phyloP scores from a whole-genome alignment of 2,888 invertebrate species.

The Stenolophus ochropezus region DNA sequence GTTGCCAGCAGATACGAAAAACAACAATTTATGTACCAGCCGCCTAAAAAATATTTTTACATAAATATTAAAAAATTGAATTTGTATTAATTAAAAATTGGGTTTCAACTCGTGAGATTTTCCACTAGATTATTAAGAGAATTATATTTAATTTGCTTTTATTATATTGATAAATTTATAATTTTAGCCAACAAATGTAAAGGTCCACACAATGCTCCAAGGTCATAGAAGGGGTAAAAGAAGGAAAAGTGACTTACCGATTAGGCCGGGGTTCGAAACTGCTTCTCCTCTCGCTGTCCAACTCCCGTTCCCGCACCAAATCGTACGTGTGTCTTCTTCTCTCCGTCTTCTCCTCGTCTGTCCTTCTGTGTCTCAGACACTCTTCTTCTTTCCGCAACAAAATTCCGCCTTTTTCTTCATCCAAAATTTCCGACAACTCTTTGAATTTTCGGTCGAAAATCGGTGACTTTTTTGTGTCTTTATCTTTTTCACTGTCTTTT shows the following conservation, averaged over 20 bases:
- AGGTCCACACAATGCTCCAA: no score
- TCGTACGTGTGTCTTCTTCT: conserved; percentile 59
- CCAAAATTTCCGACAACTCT: conserved; percentile 51
- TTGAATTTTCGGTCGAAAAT: conserved; percentile 34
- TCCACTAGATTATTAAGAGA: no score
- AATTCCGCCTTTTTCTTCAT: conserved; percentile 25
- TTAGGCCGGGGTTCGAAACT: conserved; percentile 69
- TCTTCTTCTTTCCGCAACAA: conserved; percentile 53
- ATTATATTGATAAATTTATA: no score
- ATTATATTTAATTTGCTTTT: no score
- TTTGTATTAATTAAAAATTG: no score
- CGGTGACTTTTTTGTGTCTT: conserved; percentile 11
- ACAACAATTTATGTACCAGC: no score
- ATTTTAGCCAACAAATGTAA: no score
- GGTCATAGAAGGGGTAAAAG: no score
- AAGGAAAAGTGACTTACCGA: conserved; percentile 68
- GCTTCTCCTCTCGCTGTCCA: conserved; percentile 68
- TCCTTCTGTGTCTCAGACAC: conserved; percentile 58
- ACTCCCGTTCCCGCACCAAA: conserved; percentile 64
- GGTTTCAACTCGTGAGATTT: no score
- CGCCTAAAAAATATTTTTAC: no score
- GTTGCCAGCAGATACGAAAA: no score
- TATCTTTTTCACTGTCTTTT: neutral
- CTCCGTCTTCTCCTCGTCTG: conserved; percentile 49
- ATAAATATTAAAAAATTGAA: no score